Evolutionary conservation across 1,140 invertebrate species (phyloP), one percentile per base, ranked within the genome.

Genomic region (Drosophila quadrilineata): DNA sequence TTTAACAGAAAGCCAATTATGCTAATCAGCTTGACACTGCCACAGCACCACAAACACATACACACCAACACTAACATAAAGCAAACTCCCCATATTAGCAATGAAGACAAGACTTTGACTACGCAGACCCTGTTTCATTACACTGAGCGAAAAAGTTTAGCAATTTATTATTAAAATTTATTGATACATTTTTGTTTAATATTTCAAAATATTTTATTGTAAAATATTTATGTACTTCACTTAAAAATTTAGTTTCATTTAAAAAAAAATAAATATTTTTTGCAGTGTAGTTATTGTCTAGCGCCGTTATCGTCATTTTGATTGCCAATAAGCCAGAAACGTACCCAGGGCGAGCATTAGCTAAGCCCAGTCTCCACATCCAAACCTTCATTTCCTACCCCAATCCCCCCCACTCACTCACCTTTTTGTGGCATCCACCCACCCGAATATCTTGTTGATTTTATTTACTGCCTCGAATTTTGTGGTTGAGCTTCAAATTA

Each of bases 1-100:
- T 82, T 85, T 82, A 82, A 82, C 79, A 63, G 73, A 73, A 63
- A 85, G 79, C 82, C 73, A 85, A 85, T 82, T 82, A 82, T 82
- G 77, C 79, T 82, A 82, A 82, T 73, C 77, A 82, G 73, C 45
- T 56, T 56, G 63, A 5, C 52, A 46, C 45, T 22, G 21, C 35
- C 16, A 54, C 24, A 43, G 50, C 10, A 8, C 5, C 43, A 16
- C 29, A 19, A 14, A 36, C 19, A 36, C 22, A 33, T 41, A 57
- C 6, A 19, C 12, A 17, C 14, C n/a, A 3, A 54, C 5, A 16
- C 28, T n/a, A n/a, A 45, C 9, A 40, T 22, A 16, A 43, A 43
- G 24, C 24, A 10, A 12, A 10, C 21, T 35, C 40, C 24, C 24
- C 10, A 16, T 3, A 28, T 9, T 8, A n/a, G 14, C 40, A 29